Base-by-base conservation (phyloP, 2,797 vertebrate genomes). In the Pseudopleuronectes americanus region DNA sequence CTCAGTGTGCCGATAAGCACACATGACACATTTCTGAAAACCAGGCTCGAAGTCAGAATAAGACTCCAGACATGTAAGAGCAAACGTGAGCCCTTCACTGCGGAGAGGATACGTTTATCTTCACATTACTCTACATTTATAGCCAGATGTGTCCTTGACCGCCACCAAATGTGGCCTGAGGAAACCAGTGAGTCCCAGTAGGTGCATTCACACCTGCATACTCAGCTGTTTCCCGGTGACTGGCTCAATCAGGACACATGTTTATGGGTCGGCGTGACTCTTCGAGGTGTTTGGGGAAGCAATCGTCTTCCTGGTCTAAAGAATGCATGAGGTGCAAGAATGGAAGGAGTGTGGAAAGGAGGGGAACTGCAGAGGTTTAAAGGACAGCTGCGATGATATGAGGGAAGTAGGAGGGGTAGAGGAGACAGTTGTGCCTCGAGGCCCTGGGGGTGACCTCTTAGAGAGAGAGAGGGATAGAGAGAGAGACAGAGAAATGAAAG, bases 241-340 rank as follows among this genome's bases (percentile, higher is more conserved):
- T 59, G 47, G 28, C 48, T 65, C 73, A 54, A 59, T 79, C 26
- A 55, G 21, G 64, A 21, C 10, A 3, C 57, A 47, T 71, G 76
- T 19, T 80, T 55, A 57, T 54, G 66, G 79, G 66, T 56, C 43
- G 10, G 71, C 64, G 68, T 75, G 59, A 84, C 67, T 66, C 19
- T 59, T 10, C 1, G 67, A 82, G 84, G 89, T 88, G 90, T 91
- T 58, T 55, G 58, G 64, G 64, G 68, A 84, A 74, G 88, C 68
- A 76, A 77, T 85, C 77, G 80, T 63, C 57, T 77, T 77, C n/a
- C 36, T 9, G 66, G 76, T 79, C 80, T 68, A 80, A 87, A 88
- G 80, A 77, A 65, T 2, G n/a, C 7, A 19, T 45, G 63, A 82
- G 65, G 78, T 78, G 79, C 52, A 74, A 76, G 36, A 74, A 66